Evolutionary conservation across 2,888 invertebrate genomes (phyloP).

Genomic region (Thelaira solivaga): DNA sequence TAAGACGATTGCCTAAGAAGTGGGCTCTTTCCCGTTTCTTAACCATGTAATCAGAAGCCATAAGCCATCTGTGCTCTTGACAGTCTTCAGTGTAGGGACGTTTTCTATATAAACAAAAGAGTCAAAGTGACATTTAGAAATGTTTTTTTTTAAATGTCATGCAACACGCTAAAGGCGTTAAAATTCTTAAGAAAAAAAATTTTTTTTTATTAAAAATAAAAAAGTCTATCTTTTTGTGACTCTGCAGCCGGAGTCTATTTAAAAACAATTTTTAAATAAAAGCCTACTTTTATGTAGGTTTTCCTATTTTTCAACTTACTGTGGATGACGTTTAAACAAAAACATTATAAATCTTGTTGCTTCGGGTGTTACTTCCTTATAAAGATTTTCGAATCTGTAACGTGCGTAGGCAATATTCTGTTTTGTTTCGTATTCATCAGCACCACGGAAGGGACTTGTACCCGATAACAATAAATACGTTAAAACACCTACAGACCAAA

Average conservation of each 20-base stretch:
- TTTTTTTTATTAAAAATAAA: too few species aligned
- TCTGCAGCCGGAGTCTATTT: too few species aligned
- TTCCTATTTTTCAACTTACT: constrained; percentile 79
- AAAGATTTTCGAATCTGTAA: constrained; percentile 95
- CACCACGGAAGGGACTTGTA: constrained; percentile 92
- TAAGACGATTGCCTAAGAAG: constrained; percentile 89
- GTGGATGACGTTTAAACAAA: constrained; percentile 94
- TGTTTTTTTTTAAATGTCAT: too few species aligned
- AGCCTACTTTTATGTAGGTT: too few species aligned
- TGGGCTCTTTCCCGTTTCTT: constrained; percentile 92
- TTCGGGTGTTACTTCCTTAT: constrained; percentile 95
- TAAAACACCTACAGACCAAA: constrained; percentile 96
- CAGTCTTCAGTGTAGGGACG: constrained; percentile 96
- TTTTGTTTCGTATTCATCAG: constrained; percentile 88
- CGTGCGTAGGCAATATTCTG: constrained; percentile 95
- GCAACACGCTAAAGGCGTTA: too few species aligned
- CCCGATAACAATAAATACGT: constrained; percentile 95
- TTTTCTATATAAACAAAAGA: constrained; percentile 81
- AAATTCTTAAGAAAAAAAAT: too few species aligned
- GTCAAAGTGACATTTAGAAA: too few species aligned
- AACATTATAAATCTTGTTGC: constrained; percentile 96
- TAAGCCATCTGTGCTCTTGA: constrained; percentile 96
- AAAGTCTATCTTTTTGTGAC: too few species aligned
- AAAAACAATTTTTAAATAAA: too few species aligned
- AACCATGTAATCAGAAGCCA: constrained; percentile 94